Base-by-base conservation (phyloP, 1,140 invertebrate genomes). In the Micrasema minimum region DNA sequence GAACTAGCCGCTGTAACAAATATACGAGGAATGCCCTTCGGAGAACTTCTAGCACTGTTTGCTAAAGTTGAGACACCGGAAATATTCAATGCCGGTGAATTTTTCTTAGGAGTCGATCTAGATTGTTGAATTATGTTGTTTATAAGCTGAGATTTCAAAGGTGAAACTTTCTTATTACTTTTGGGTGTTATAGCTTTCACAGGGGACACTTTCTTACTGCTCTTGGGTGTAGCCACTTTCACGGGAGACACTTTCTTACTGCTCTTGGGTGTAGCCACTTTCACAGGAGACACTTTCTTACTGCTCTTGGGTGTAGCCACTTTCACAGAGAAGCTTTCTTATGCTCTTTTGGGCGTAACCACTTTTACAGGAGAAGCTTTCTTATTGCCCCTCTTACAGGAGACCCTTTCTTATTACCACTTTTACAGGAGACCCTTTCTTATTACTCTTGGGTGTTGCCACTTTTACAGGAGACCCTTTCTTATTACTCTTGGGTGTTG, bases 281-380 rank as follows among this genome's bases (percentile, higher is more conserved):
- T 57, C n/a, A 57, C 12, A n/a, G 26, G 22, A 57, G 53, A 14
- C 5, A 14, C 22, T 31, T 26, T 57, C 31, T n/a, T 53, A 45
- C 26, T 31, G 7, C 26, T 7, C 31, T 6, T 10, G 3, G 23
- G 22, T 20, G n/a, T 20, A 5, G 6, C 10, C 6, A 26, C 48
- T 7, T 22, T 31, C 26, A 31, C 26, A 7, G 26, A 31, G 26
- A 31, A 2, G 26, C 26, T 4, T 31, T 31, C 26, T 31, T 31
- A 31, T 7, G 2, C 2, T n/a, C 26, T 7, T 7, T 7, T 31
- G 7, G 26, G 26, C 7, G 26, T 31, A 4, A 7, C 26, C 2
- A 7, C 26, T 7, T 31, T 31, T 7, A 31, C 26, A 31, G 26
- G 26, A 31, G 26, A 31, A 31, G 26, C 26, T 31, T 31, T 31